Base-by-base conservation (phyloP, 2,888 invertebrate species). In the Ormyrus rosae region DNA sequence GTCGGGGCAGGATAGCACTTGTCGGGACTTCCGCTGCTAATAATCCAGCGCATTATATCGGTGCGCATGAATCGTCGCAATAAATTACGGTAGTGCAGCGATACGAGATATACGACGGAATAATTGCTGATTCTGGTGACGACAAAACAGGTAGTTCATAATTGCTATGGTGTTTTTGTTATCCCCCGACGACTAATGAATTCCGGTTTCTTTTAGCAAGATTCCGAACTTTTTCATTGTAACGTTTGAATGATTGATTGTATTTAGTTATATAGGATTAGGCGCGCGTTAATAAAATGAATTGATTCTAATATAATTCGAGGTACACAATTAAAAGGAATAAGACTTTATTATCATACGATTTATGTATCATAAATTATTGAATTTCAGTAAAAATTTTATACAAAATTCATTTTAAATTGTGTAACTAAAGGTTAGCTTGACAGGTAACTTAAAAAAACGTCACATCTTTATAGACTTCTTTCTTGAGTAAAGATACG, bases 61-160 rank as follows among this genome's bases (percentile, higher is more conserved):
- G 75, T 5, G 51, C 9, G 34, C 68, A 60, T 50, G 76, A 51
- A 76, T 80, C 72, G 72, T 1, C 8, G 76, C 68, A 65, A 77
- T 81, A 81, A 81, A 81, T 81, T 67, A 73, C 72, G 9, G 76
- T 64, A 50, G 75, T 63, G 4, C 63, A 76, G 63, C 64, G 68
- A 80, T 80, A 72, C 65, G 63, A 67, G 65, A 76, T 76, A 63
- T 61, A 69, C 71, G 61, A 72, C 72, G 72, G 67, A 80, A 76
- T 75, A 71, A 80, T 81, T 76, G 72, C 72, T n/a, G 58, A 69
- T 53, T 75, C 65, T 46, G 9, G 48, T 46, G 58, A 71, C 65
- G 69, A 58, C 5, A 72, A 76, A 80, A 80, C 72, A 60, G 68
- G 71, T 71, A 67, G 55, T 56, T 9, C 60, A 48, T 77, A 73